These are phyloP conservation scores for Cryptomyrus ogoouensis DNA, from an alignment of 2,113 vertebrate species.

Conservation along the genomic window DNA sequence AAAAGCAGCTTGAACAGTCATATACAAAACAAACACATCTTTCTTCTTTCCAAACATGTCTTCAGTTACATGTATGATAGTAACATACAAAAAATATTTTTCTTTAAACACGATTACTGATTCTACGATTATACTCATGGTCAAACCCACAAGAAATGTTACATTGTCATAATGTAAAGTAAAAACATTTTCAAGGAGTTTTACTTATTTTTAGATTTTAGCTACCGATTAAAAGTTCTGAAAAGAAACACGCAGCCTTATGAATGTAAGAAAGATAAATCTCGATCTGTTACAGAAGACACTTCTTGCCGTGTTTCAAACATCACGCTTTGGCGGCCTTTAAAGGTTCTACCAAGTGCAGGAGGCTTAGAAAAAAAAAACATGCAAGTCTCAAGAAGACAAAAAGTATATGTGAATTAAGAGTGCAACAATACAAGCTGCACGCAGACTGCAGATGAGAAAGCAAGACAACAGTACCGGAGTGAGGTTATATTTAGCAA, in stretches of 20 bases:
- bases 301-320: not conserved
- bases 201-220: not conserved
- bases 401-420: not conserved
- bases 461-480: not conserved
- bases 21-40: not conserved
- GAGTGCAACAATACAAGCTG: constrained; percentile 6
- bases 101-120: not conserved
- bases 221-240: not conserved
- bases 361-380: constrained; percentile 40
- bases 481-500: constrained; percentile 63
- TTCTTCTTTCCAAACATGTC: not conserved
- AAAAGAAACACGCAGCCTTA: not conserved
- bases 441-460: constrained; percentile 3
- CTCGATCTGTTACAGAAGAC: not conserved
- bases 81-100: not conserved
- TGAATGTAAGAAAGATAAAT: not conserved
- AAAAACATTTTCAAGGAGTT: not conserved
- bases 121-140: not conserved
- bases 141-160: not conserved
- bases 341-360: not conserved
- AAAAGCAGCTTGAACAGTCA: not conserved
- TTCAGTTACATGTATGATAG: not conserved
- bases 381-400: not conserved
- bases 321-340: not conserved
- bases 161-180: not conserved